These are phyloP conservation scores for Pseudococcus longispinus DNA, from an alignment of 2,888 invertebrate species.

Conservation along the genomic window DNA sequence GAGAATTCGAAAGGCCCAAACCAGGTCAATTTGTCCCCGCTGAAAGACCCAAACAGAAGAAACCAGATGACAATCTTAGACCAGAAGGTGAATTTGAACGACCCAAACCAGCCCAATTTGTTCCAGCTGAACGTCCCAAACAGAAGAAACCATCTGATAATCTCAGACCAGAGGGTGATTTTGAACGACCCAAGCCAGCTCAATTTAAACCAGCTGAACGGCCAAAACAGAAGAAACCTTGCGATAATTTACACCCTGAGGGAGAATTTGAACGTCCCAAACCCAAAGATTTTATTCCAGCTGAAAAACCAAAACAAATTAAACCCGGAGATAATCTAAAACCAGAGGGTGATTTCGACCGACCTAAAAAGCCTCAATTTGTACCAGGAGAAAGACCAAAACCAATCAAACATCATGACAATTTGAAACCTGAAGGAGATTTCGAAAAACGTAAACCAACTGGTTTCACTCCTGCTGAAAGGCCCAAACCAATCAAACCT, in stretches of 20 bases:
- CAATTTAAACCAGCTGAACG: conserved; percentile 67
- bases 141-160: conserved; percentile 65
- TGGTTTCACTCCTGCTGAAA: conserved; percentile 65
- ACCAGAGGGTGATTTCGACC: conserved; percentile 68
- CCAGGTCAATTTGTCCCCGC: conserved; percentile 63
- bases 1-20: conserved; percentile 64
- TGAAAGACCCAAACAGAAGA: conserved; percentile 60
- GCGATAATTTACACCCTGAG: conserved; percentile 66
- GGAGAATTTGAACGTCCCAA: conserved; percentile 64
- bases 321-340: conserved; percentile 63
- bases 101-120: conserved; percentile 63
- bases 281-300: conserved; percentile 62
- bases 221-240: conserved; percentile 64
- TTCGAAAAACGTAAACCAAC: conserved; percentile 64
- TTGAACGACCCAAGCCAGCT: conserved; percentile 61
- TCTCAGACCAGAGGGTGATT: conserved; percentile 66
- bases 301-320: conserved; percentile 62
- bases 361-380: conserved; percentile 64
- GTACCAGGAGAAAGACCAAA: conserved; percentile 63
- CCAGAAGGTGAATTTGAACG: conserved; percentile 63
- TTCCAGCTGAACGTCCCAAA: conserved; percentile 65
- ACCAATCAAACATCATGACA: conserved; percentile 64
- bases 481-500: conserved; percentile 67
- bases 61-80: conserved; percentile 61
- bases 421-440: conserved; percentile 72